Evolutionary conservation across 2,797 vertebrate genomes (phyloP), one percentile per base, ranked within the genome.

Genomic region (Aeoliscus strigatus): DNA sequence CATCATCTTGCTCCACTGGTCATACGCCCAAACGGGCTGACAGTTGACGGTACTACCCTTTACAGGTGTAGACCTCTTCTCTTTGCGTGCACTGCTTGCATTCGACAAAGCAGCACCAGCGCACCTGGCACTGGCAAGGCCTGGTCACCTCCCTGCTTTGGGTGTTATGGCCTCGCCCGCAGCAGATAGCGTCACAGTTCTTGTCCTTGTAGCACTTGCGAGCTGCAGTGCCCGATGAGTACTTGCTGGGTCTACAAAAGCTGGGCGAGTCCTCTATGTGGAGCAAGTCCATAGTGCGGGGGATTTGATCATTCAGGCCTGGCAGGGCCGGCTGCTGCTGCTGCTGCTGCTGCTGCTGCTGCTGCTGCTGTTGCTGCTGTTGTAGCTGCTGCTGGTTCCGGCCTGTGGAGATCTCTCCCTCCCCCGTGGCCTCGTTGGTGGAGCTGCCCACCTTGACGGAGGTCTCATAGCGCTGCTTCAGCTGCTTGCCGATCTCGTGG

Each of bases 51-150:
- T n/a, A n/a, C n/a, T n/a, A n/a, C n/a, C n/a, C n/a, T n/a, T 98
- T 99, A 81, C 96, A 99, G 64, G 93, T 98, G 42, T 97, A 98
- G 30, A 96, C 87, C 37, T 96, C 93, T 75, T 99, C 95, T 68
- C 96, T 93, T 31, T 91, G 83, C 51, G 93, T 81, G 5, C 96
- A 99, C 17, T 96, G 94, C 65, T 98, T 93, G 66, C 96, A 99
- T 81, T 98, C 94, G 59, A 99, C 96, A 0, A 96, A 94, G 85
- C 96, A 99, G 78, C 96, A 99, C 96, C 96, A 99, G 74, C 91
- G 95, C 29, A 98, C 95, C 78, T 96, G 95, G 68, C 96, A 99
- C 79, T 96, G 91, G 86, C 96, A 99, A 29, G 96, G 94, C 75
- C 94, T 88, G 51, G 91, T 91, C 50, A 89, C 93, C 85, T 94